Base-by-base conservation (phyloP, 2,888 invertebrate genomes). In the Aphodius sticticus region DNA sequence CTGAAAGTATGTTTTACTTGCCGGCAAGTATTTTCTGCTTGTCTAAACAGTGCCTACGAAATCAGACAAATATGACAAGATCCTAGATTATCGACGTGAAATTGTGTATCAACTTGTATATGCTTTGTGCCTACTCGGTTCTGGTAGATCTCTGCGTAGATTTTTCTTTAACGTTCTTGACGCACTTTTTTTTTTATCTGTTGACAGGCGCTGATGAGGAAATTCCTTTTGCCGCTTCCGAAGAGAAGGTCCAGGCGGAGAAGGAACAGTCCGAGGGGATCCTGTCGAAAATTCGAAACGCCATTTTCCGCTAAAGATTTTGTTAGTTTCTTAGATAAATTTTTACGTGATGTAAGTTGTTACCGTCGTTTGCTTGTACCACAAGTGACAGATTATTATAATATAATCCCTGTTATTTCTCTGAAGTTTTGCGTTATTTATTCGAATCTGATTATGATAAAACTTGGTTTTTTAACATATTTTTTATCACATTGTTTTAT, bases 201-300 rank as follows among this genome's bases (percentile, higher is more conserved):
- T 74, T 87, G 84, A 84, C 88, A 91, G 91, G 89, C 83, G 84
- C 85, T 83, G 84, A 89, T 85, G 86, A 85, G 81, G 88, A 87
- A 82, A 87, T 87, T 84, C 89, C 89, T 84, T 88, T 90, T 84
- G 89, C 91, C 83, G 90, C 89, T 83, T 90, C 90, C 76, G 90
- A 90, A 87, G 88, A 87, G 83, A 87, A 90, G 89, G 88, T 90
- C 86, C 89, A 90, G 89, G 88, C 88, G 86, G 88, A 88, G 84
- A 87, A 88, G 76, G 87, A 88, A 83, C 86, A 86, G 81, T 89
- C 89, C 82, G 88, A 89, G 80, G 91, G 92, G 83, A 84, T 93
- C 78, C 89, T 93, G 83, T 87, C 86, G 84, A 92, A 91, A 89
- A 91, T 93, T 85, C 93, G 93, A 88, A 90, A 88, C 85, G 92